phyloP scores from a whole-genome alignment of 2,113 vertebrate species.

The Dermatemys mawii region DNA sequence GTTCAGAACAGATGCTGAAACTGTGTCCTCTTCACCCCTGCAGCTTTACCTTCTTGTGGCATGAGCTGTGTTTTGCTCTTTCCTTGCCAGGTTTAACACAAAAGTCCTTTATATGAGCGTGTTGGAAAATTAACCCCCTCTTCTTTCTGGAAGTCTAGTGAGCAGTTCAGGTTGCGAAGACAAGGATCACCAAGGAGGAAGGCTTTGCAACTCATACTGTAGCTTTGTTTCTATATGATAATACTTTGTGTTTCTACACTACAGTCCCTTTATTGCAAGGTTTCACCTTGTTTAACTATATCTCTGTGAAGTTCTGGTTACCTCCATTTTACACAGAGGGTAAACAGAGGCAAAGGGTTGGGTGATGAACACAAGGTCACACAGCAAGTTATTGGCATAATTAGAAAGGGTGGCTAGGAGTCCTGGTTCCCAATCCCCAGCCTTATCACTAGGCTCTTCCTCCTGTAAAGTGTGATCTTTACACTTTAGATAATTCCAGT shows the following conservation, averaged over 20 bases:
- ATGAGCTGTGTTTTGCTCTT: background rate
- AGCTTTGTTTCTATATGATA: background rate
- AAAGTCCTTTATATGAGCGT: background rate
- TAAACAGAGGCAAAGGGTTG: background rate
- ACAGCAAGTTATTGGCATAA: background rate
- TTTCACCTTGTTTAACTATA: background rate
- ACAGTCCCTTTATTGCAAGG: background rate
- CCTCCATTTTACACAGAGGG: background rate
- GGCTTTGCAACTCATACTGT: background rate
- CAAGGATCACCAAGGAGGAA: background rate
- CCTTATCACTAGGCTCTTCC: background rate
- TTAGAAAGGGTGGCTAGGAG: background rate
- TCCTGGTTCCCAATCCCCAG: background rate
- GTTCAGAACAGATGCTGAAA: background rate
- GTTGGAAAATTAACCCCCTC: background rate
- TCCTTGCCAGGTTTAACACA: background rate
- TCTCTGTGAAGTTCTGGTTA: background rate
- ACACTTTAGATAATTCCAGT: background rate
- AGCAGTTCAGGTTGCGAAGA: fast-evolving
- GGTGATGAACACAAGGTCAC: background rate
- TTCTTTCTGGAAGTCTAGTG: background rate
- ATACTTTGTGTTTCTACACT: background rate
- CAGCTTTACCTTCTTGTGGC: background rate
- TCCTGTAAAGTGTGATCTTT: background rate
- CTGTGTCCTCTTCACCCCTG: background rate